Evolutionary conservation across 1,140 invertebrate species (phyloP), one percentile per base, ranked within the genome.

Genomic region (Araneus ventricosus): DNA sequence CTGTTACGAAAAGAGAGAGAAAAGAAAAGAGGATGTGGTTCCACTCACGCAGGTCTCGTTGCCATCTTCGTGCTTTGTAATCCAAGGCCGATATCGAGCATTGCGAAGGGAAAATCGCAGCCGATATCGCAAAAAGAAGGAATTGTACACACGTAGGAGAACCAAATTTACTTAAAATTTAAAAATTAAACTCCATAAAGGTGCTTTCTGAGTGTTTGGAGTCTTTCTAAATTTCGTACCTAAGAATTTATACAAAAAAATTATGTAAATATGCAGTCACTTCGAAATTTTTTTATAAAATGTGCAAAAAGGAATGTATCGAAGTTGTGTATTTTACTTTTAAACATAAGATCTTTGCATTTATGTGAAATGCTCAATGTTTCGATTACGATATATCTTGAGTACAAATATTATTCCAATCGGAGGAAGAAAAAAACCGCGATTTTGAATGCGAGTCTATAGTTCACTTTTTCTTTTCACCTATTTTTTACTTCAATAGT

Each of bases 331-430:
- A 45, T 84, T 45, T 84, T 84, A 45, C 39, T 84, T 45, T 84
- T 84, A 0, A 41, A 45, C 6, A 24, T 84, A 52, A 45, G 4
- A 84, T 52, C 80, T 39, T 45, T 84, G 80, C 80, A 84, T 84
- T 84, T 84, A 84, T 52, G 80, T 52, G 22, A 84, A 45, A 84
- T 84, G 80, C 80, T 84, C 80, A 84, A 84, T 84, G 80, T 84
- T 84, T 84, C 61, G 17, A 75, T 34, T 84, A 84, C 7, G 27
- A 45, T 84, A 10, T 82, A 41, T 41, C 27, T 41, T 82, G 22
- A 84, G 80, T 84, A 84, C 45, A 84, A 84, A 84, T 84, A 84
- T 84, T 84, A 84, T 45, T 45, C n/a, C 39, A 84, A 45, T 84
- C 39, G 22, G 14, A 20, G 30, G 67, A 75, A n/a, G n/a, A n/a